Conservation (phyloP, 2,113 vertebrate species). For the Epinephelus moara region DNA sequence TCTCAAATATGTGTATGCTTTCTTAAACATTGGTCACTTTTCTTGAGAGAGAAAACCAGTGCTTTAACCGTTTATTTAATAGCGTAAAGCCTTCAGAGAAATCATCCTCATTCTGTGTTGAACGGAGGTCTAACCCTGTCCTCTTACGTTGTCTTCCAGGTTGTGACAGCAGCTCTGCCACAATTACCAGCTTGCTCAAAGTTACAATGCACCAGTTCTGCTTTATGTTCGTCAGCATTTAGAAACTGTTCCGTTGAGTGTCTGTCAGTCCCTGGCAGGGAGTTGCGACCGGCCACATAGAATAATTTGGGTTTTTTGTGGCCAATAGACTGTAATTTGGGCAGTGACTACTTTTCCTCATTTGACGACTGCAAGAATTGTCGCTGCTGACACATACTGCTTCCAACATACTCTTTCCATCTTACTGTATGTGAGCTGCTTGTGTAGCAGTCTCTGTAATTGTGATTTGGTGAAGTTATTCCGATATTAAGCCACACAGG, state of each 20-base stretch:
- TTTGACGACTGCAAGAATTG: background rate
- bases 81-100: background rate
- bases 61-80: background rate
- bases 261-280: background rate
- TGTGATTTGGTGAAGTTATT: background rate
- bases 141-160: background rate
- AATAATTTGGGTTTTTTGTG: background rate
- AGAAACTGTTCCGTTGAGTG: background rate
- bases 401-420: background rate
- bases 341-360: background rate
- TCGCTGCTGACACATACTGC: background rate
- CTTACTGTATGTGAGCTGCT: background rate
- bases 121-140: background rate
- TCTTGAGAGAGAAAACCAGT: background rate
- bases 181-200: conserved; percentile 4
- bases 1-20: background rate
- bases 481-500: no score
- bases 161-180: background rate
- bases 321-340: conserved; percentile 9
- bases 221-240: background rate
- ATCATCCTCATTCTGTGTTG: background rate
- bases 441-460: background rate
- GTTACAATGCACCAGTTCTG: background rate
- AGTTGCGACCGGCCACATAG: background rate
- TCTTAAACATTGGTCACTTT: background rate